Base-by-base conservation (phyloP, 2,888 invertebrate species). In the Malthinus flaveolus region DNA sequence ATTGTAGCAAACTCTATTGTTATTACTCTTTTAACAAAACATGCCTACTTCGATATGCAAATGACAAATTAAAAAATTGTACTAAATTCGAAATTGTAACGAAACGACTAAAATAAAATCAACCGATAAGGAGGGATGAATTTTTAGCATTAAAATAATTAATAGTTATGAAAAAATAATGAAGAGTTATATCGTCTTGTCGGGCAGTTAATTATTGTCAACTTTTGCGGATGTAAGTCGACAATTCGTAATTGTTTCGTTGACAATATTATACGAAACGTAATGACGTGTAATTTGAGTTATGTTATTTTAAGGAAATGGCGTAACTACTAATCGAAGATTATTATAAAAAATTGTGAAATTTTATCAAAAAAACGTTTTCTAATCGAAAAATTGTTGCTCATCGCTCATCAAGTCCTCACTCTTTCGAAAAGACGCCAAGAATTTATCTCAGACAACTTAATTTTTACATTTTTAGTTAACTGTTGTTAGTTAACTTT, bases 101-200 rank as follows among this genome's bases (percentile, higher is more conserved):
- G 11, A n/a, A 31, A 32, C 35, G 36, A 53, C 12, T 55, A 55
- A 55, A 55, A 55, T 55, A 34, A 42, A 49, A 34, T 55, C 12
- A 33, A n/a, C 13, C 53, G 53, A 49, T 55, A 55, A 55, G 55
- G 55, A 55, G 55, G 55, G 55, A 55, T 55, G 55, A 3, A 23
- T 44, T 55, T 49, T 49, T 55, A 39, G 9, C n/a, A 10, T 42
- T 12, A 13, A 32, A 13, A 32, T 50, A 32, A 10, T 12, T 36
- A 37, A 46, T 48, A 37, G 32, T 48, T 35, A 10, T 12, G 13
- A 33, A 48, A 23, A 23, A 23, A 23, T 23, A 23, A 23, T 23
- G 23, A 23, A 23, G 23, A 23, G 23, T 23, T 23, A 23, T 23
- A 23, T 23, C 5, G 23, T 31, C 36, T 35, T 49, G 49, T 12